Evolutionary conservation across 2,113 vertebrate species (phyloP).

Genomic region (Mus pahari): DNA sequence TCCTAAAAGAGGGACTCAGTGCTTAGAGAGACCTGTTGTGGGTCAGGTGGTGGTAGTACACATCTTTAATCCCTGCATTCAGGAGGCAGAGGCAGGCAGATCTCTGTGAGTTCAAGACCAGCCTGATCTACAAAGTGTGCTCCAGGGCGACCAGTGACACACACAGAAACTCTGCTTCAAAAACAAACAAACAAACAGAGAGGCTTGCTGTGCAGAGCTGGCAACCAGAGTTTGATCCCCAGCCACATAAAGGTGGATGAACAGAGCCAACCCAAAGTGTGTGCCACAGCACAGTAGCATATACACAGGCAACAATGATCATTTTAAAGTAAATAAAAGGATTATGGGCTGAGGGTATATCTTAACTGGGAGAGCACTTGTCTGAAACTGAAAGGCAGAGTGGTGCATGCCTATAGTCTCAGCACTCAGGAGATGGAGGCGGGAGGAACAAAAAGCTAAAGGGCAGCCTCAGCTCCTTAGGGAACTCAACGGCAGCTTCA

Average conservation of each 20-base stretch:
- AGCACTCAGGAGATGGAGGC: background rate
- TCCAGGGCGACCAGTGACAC: too few species aligned
- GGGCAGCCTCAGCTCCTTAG: background rate
- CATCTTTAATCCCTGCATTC: too few species aligned
- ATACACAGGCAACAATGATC: background rate
- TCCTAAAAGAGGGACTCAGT: too few species aligned
- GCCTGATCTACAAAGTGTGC: too few species aligned
- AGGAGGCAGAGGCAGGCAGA: too few species aligned
- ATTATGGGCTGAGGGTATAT: background rate
- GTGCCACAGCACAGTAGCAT: background rate
- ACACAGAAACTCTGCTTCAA: too few species aligned
- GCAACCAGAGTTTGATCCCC: background rate
- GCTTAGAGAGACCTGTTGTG: background rate
- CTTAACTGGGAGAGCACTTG: too few species aligned
- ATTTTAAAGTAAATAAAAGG: background rate
- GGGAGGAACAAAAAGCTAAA: background rate
- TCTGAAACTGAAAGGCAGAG: background rate
- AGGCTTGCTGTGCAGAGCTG: too few species aligned
- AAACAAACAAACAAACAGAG: too few species aligned
- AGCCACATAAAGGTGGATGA: background rate
- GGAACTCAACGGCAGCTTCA: background rate
- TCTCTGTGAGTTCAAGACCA: too few species aligned
- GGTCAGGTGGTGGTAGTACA: too few species aligned
- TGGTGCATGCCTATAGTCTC: background rate
- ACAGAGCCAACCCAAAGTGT: background rate